Evolutionary conservation across 2,888 invertebrate genomes (phyloP), one percentile per base, ranked within the genome.

Genomic region (Ligdia adustata): DNA sequence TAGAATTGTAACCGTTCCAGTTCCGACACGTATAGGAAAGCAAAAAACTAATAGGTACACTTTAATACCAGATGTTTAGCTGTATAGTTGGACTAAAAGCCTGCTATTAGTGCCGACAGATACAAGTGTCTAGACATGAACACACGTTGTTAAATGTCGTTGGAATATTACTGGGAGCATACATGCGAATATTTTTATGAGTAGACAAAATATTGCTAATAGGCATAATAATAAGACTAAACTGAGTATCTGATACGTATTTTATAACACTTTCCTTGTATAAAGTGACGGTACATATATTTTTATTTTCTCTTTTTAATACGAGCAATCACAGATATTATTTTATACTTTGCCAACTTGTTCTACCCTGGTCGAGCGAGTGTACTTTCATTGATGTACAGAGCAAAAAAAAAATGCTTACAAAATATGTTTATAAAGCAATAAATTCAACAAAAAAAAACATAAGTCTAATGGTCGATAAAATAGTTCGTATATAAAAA

Each of bases 31-130:
- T 38, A 42, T 42, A 48, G 20, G 9, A 5, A 3, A 2, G 22
- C 4, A 33, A 48, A 48, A 48, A 48, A 38, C 12, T 42, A 38
- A 38, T n/a, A n/a, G n/a, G 38, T 20, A 38, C n/a, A 14, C 27
- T 6, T 9, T 42, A 42, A 42, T 37, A 13, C 32, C 9, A 28
- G 15, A 15, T 28, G 32, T 32, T 48, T 37, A 43, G 33, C 18
- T 6, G 22, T n/a, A n/a, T 38, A 16, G 7, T 24, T 28, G 27
- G 14, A 26, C 26, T 27, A 27, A 38, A 28, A 27, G 6, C 33
- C 33, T 22, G 11, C 33, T 9, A 45, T 45, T 45, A 45, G 27
- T 27, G 20, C 26, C 26, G 34, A 6, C 16, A n/a, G n/a, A n/a
- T 22, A 12, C 12, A 15, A 9, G 5, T 14, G n/a, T n/a, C n/a